Conservation (phyloP, 2,888 invertebrate species). For the Ophion costatus region DNA sequence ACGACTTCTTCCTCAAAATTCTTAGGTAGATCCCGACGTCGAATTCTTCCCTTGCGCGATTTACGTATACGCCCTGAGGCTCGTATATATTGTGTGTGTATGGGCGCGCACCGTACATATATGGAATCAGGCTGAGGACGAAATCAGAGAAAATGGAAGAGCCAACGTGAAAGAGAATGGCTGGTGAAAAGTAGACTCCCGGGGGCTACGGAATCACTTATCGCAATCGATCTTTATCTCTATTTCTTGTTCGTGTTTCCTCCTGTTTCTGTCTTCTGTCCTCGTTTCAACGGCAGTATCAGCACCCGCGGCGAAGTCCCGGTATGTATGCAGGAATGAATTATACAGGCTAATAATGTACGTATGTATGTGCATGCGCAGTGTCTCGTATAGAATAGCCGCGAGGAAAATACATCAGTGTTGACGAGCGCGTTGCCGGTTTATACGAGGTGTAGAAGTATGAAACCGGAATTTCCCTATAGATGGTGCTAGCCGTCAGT, state of each 20-base stretch:
- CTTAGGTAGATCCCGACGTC: constrained; percentile 71
- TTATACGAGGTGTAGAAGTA: too few relatives aligned
- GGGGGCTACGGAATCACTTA: constrained; percentile 76
- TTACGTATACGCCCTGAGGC: constrained; percentile 23
- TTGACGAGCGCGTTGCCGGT: neutral
- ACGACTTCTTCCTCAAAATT: constrained; percentile 72
- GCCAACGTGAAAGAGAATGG: constrained; percentile 28
- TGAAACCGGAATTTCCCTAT: too few relatives aligned
- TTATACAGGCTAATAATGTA: neutral
- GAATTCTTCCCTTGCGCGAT: constrained; percentile 71
- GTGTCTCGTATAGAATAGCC: constrained; percentile 1
- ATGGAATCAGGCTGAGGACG: constrained; percentile 27
- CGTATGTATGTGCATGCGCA: constrained; percentile 18
- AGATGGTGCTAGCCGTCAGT: too few relatives aligned
- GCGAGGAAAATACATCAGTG: constrained; percentile 6
- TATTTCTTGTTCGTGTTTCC: constrained; percentile 17
- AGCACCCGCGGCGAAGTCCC: constrained; percentile 1
- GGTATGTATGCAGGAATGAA: constrained; percentile 29
- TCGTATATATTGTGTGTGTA: neutral
- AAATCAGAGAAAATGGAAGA: constrained; percentile 35
- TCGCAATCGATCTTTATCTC: constrained; percentile 75
- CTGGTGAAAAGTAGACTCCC: constrained; percentile 70
- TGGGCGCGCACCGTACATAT: neutral
- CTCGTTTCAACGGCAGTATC: constrained; percentile 46
- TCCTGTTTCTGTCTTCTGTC: constrained; percentile 8